phyloP scores from a whole-genome alignment of 2,797 vertebrate species.

The Salmo trutta region DNA sequence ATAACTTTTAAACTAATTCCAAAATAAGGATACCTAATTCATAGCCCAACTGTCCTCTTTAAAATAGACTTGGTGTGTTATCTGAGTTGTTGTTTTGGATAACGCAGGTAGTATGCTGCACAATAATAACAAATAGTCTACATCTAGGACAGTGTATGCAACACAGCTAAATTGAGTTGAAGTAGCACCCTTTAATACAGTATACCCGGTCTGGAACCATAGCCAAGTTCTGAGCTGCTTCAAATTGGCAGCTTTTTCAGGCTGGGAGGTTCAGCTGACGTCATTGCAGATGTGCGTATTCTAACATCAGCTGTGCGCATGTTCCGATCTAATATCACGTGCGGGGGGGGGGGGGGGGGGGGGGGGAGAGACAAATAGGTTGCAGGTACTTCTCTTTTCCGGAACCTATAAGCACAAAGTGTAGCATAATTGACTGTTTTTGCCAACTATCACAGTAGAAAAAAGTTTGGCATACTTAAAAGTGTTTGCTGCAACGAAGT shows the following conservation, averaged over 20 bases:
- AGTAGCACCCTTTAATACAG: conserved; percentile 73
- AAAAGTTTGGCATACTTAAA: too few relatives aligned
- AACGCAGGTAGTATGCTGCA: conserved; percentile 38
- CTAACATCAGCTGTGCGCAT: conserved; percentile 79
- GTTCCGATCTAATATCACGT: conserved; percentile 62
- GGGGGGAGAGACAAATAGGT: neutral
- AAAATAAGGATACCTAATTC: conserved; percentile 39
- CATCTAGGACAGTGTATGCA: conserved; percentile 56
- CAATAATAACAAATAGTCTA: conserved; percentile 32
- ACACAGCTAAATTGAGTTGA: conserved; percentile 73
- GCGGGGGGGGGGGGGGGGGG: neutral
- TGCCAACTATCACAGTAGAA: too few relatives aligned
- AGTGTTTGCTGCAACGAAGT: neutral
- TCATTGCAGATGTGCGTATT: conserved; percentile 88
- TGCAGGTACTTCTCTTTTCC: neutral
- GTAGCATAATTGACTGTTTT: neutral
- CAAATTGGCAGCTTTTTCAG: conserved; percentile 79
- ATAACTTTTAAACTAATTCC: too few relatives aligned
- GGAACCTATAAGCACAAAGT: neutral
- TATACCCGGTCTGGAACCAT: conserved; percentile 58
- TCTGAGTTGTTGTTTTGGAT: conserved; percentile 47
- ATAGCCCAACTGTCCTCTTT: conserved; percentile 43
- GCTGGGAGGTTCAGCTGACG: conserved; percentile 82
- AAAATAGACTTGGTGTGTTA: conserved; percentile 50
- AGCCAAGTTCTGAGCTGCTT: conserved; percentile 80